Evolutionary conservation across 2,113 vertebrate species (phyloP).

Genomic region (Castor canadensis): DNA sequence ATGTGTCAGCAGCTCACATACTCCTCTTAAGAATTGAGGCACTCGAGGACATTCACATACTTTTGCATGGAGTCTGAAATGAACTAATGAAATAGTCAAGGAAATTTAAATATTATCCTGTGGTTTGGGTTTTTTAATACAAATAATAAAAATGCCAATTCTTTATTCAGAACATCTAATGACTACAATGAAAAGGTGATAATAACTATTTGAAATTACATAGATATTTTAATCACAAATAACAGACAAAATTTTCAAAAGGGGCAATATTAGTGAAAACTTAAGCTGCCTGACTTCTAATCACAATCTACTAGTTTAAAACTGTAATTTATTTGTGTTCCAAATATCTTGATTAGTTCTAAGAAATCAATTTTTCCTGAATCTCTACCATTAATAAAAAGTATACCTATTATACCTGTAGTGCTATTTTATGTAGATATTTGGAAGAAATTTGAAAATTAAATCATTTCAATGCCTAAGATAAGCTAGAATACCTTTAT

Average conservation of each 20-base stretch:
- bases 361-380: not conserved
- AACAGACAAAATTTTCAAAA: slow-evolving; percentile 18
- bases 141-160: slow-evolving; percentile 4
- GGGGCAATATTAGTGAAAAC: not conserved
- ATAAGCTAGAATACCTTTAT: not conserved
- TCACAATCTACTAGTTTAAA: slow-evolving; percentile 1
- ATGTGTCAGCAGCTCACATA: not conserved
- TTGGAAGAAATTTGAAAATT: not conserved
- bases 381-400: not conserved
- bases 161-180: slow-evolving; percentile 29
- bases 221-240: slow-evolving; percentile 2
- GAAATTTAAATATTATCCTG: not conserved
- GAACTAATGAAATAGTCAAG: not conserved
- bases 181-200: not conserved
- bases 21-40: slow-evolving; percentile 8
- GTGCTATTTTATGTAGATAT: not conserved
- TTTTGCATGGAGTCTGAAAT: slow-evolving; percentile 1
- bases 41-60: not conserved
- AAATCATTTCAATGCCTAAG: not conserved
- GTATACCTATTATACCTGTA: not conserved
- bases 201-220: slow-evolving; percentile 16
- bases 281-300: not conserved
- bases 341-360: not conserved
- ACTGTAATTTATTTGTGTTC: not conserved
- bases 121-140: not conserved